Conservation (phyloP, 2,797 vertebrate genomes). For the Coendou prehensilis region DNA sequence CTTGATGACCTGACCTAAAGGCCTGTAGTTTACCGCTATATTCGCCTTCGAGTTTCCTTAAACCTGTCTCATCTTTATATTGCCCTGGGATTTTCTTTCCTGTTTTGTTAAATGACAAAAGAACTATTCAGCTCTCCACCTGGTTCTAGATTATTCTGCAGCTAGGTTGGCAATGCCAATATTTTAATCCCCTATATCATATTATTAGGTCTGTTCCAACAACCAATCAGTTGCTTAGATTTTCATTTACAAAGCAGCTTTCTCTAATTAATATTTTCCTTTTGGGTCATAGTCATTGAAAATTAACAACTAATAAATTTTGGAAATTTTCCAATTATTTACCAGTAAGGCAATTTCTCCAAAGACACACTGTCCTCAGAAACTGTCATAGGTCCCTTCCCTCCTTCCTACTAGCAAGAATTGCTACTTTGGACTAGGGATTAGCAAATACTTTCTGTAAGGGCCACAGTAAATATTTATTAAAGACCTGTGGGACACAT, state of each 20-base stretch:
- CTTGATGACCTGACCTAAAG: neutral
- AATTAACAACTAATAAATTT: constrained; percentile 57
- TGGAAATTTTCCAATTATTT: constrained; percentile 52
- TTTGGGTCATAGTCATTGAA: constrained; percentile 55
- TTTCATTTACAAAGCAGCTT: constrained; percentile 44
- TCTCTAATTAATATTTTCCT: constrained; percentile 44
- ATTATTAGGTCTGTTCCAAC: neutral
- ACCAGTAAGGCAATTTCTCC: constrained; percentile 35
- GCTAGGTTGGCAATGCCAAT: constrained; percentile 1
- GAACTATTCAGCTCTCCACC: neutral
- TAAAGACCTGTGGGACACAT: neutral
- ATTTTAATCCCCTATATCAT: constrained; percentile 40
- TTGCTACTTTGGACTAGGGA: constrained; percentile 32
- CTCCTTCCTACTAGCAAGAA: constrained; percentile 43
- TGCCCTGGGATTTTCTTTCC: neutral
- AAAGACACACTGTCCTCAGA: constrained; percentile 32
- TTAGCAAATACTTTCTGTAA: constrained; percentile 24
- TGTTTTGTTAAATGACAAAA: constrained; percentile 40
- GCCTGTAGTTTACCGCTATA: neutral
- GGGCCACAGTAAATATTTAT: constrained; percentile 29
- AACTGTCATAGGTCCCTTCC: constrained; percentile 2
- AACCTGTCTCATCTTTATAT: constrained; percentile 22
- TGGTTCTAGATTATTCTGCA: constrained; percentile 10
- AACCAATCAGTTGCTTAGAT: constrained; percentile 27
- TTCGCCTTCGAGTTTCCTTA: constrained; percentile 20